Conservation (phyloP, 2,797 vertebrate genomes). For the Manis crassicaudata region DNA sequence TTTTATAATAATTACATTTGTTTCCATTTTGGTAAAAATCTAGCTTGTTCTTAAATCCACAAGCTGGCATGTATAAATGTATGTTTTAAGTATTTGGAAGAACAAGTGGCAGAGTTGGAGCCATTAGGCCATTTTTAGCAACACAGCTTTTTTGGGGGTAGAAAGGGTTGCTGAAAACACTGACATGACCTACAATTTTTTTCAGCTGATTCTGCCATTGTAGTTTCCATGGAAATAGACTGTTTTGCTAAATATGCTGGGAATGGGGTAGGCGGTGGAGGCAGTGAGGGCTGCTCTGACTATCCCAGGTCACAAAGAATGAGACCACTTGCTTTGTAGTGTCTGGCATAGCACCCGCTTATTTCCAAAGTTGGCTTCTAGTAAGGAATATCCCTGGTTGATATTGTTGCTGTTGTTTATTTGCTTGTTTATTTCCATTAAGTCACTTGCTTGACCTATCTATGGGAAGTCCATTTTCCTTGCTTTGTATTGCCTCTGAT, state of each 20-base stretch:
- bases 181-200: not conserved
- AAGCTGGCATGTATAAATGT: conserved; percentile 72
- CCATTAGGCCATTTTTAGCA: conserved; percentile 64
- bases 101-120: conserved; percentile 61
- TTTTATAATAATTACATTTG: not conserved
- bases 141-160: conserved; percentile 46
- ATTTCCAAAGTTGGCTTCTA: conserved; percentile 70
- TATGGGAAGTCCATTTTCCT: not conserved
- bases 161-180: not conserved
- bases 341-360: not conserved
- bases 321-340: not conserved
- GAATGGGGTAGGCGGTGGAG: not conserved
- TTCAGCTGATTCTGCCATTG: not conserved
- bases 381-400: not conserved
- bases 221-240: not conserved
- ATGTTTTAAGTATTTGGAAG: conserved; percentile 63
- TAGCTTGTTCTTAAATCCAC: conserved; percentile 74
- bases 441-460: not conserved
- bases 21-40: conserved; percentile 26
- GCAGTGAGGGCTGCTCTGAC: not conserved
- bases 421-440: not conserved
- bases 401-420: not conserved
- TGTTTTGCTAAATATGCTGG: not conserved
- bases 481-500: not conserved
- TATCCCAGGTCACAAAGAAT: too few relatives aligned